Conservation (phyloP, 2,113 vertebrate genomes). For the Oryzias celebensis region DNA sequence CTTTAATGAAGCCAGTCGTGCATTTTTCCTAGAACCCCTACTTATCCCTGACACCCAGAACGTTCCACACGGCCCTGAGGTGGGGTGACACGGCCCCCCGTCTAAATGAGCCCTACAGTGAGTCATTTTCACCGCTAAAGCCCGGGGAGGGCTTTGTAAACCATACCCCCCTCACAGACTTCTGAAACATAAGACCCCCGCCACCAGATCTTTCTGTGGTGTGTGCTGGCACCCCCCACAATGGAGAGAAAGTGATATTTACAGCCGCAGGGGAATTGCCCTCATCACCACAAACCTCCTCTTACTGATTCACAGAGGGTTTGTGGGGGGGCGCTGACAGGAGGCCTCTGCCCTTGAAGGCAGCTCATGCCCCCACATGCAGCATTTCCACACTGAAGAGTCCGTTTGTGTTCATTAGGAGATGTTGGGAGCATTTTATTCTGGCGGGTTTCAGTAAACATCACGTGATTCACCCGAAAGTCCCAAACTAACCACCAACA, state of each 20-base stretch:
- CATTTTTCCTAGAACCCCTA: conserved; percentile 47
- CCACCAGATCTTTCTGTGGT: conserved; percentile 70
- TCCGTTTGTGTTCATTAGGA: too few species aligned
- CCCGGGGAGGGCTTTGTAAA: conserved; percentile 73
- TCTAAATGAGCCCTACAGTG: conserved; percentile 47
- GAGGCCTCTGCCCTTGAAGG: conserved; percentile 21
- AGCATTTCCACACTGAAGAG: too few species aligned
- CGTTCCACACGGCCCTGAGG: conserved; percentile 52
- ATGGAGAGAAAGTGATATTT: conserved; percentile 76
- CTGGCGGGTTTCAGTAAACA: too few species aligned
- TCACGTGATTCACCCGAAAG: too few species aligned
- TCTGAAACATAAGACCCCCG: conserved; percentile 65
- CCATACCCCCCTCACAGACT: conserved; percentile 57
- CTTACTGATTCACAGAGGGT: conserved; percentile 43
- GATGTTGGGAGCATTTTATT: too few species aligned
- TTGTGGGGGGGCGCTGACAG: conserved; percentile 11
- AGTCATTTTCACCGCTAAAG: conserved; percentile 74
- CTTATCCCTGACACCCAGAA: conserved; percentile 68
- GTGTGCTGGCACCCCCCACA: conserved; percentile 65
- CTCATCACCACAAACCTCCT: conserved; percentile 66
- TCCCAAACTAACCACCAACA: too few species aligned
- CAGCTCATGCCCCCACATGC: neutral
- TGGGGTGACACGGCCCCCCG: conserved; percentile 26
- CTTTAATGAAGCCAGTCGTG: conserved; percentile 35
- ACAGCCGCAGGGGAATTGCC: conserved; percentile 69